Conservation (phyloP, 2,888 invertebrate species). For the Phengaris arion region DNA sequence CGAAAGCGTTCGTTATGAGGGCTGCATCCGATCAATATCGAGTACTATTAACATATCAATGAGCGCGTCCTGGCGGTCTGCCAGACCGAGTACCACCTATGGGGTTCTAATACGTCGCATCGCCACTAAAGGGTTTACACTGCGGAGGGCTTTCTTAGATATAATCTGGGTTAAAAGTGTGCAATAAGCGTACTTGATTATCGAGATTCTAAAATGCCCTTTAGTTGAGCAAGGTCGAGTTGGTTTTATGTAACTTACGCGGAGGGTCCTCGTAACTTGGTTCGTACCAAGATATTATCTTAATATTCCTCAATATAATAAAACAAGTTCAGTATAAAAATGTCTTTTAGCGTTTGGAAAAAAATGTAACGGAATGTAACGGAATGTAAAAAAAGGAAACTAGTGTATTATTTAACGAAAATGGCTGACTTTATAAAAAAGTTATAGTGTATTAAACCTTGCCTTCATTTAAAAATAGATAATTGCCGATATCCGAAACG, state of each 20-base stretch:
- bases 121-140: slow-evolving; percentile 14
- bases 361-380: too few species aligned
- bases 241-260: slow-evolving; percentile 5
- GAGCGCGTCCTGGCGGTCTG: slow-evolving; percentile 42
- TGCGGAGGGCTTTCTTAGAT: slow-evolving; percentile 26
- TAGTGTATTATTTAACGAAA: too few species aligned
- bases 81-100: slow-evolving; percentile 41
- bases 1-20: slow-evolving; percentile 27
- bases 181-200: slow-evolving; percentile 4
- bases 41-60: slow-evolving; percentile 45
- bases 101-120: slow-evolving; percentile 34
- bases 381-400: too few species aligned
- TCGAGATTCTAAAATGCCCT: slow-evolving; percentile 13
- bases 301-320: not conserved
- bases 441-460: too few species aligned
- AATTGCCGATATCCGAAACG: too few species aligned
- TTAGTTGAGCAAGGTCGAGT: slow-evolving; percentile 13
- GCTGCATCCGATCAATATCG: slow-evolving; percentile 41
- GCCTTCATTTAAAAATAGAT: too few species aligned
- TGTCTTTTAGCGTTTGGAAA: not conserved
- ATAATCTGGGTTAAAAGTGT: slow-evolving; percentile 22
- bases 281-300: not conserved
- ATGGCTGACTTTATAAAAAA: too few species aligned
- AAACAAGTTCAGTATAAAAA: not conserved
- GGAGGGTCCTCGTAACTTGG: not conserved